These are phyloP conservation scores for Lycia hirtaria DNA, from an alignment of 2,888 invertebrate genomes.

Conservation along the genomic window DNA sequence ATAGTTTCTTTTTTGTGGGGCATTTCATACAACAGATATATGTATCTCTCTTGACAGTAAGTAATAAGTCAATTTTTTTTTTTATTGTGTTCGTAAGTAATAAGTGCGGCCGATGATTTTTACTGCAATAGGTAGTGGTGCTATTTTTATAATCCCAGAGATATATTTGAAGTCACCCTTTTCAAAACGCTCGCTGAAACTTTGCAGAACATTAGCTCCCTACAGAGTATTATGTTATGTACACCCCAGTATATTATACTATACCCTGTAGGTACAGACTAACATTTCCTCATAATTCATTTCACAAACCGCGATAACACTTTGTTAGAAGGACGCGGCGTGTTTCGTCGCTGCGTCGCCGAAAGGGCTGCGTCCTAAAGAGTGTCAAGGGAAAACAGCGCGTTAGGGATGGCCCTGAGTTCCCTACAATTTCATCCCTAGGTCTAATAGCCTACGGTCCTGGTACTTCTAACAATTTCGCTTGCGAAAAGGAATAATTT, in stretches of 20 bases:
- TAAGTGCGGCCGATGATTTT: too few species aligned
- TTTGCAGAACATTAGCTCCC: not conserved
- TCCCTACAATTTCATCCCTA: constrained; percentile 37
- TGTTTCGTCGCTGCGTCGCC: constrained; percentile 27
- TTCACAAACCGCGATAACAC: constrained; percentile 24
- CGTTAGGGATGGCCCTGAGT: constrained; percentile 37
- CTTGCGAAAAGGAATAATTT: constrained; percentile 32
- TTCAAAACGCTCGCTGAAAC: too few species aligned
- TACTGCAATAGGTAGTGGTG: too few species aligned
- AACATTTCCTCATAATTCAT: constrained; percentile 15
- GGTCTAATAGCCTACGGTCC: constrained; percentile 41
- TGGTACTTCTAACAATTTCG: constrained; percentile 35
- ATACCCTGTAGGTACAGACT: not conserved
- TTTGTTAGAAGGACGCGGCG: constrained; percentile 28
- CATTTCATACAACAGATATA: too few species aligned
- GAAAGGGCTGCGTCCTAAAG: constrained; percentile 38
- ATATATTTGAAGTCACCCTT: too few species aligned
- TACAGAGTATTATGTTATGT: not conserved
- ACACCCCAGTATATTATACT: not conserved
- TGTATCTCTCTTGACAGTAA: too few species aligned
- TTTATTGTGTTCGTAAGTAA: too few species aligned
- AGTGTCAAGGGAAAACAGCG: constrained; percentile 37
- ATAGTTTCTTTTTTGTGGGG: too few species aligned
- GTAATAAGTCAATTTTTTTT: too few species aligned
- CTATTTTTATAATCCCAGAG: too few species aligned